Base-by-base conservation (phyloP, 2,113 vertebrate species). In the Dascyllus trimaculatus region DNA sequence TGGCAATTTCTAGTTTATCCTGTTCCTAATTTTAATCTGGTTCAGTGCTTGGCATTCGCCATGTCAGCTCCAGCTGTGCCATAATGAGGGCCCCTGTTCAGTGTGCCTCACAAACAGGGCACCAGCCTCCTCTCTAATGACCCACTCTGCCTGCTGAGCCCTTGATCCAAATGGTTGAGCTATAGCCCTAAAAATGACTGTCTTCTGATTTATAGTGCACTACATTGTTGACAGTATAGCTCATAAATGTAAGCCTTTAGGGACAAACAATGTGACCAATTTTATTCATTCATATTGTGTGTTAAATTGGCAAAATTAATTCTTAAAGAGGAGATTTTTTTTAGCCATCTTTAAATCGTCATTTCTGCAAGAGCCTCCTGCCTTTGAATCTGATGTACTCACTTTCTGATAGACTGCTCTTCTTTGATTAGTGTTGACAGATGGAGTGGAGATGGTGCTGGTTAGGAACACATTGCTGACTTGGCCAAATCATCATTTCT, bases 1-100 rank as follows among this genome's bases (percentile, higher is more conserved):
- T 77, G 46, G 77, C 59, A 59, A 60, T 64, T 57, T 51, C 75
- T 65, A 76, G 66, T 83, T 88, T 73, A 68, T 84, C 26, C 56
- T 61, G 63, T 83, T 84, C 56, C 63, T 45, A 51, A 43, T 83
- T 81, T 80, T 35, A 38, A 60, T 81, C 18, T 11, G 70, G 72
- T 75, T 87, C 75, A 85, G 61, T 5, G 74, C 71, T 45, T 63
- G 82, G 82, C 69, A 65, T 85, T 81, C 17, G 26, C 75, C 71
- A 17, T 66, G 64, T 81, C 78, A 49, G 70, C 81, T 85, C 87
- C 87, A 80, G 84, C 91, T 82, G 89, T 58, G 89, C 54, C 43
- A n/a, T 89, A 90, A 89, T 81, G 78, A 88, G 89, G 62, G 26
- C 29, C 61, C 13, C 57, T 54, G 70, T 71, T 78, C 76, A 64